Evolutionary conservation across 2,113 vertebrate species (phyloP).

Genomic region (Ardeotis arabs): DNA sequence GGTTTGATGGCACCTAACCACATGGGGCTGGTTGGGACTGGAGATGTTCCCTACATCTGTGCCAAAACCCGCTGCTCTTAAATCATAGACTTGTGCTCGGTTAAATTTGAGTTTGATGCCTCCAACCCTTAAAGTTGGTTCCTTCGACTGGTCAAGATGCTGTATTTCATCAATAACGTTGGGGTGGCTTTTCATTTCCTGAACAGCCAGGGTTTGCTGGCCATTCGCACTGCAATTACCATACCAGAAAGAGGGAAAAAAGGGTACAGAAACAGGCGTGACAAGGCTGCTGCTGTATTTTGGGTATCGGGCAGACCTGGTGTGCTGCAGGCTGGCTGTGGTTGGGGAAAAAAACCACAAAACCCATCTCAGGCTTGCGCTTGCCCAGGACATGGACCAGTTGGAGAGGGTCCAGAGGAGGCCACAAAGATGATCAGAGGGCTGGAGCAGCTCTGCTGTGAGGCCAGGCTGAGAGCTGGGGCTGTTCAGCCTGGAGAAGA

Average conservation of each 20-base stretch:
- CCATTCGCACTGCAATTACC: accelerated
- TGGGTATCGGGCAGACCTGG: neutral
- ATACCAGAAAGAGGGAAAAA: neutral
- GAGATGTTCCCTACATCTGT: neutral
- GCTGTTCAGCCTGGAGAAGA: too few relatives aligned
- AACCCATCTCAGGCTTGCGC: accelerated
- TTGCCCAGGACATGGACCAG: neutral
- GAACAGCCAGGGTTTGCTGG: neutral
- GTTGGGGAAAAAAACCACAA: neutral
- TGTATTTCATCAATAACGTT: neutral
- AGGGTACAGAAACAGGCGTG: neutral
- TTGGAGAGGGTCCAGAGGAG: too few relatives aligned
- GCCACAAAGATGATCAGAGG: too few relatives aligned
- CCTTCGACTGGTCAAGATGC: neutral
- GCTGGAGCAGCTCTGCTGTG: too few relatives aligned
- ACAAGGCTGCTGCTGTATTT: neutral
- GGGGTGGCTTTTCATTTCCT: neutral
- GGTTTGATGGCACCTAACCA: accelerated
- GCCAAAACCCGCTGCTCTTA: neutral
- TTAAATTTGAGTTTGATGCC: neutral
- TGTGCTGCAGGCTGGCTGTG: neutral
- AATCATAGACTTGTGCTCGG: accelerated
- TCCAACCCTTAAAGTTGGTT: neutral
- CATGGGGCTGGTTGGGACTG: neutral
- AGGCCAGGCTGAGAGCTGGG: too few relatives aligned